phyloP scores from a whole-genome alignment of 2,113 vertebrate species.

The Numenius arquata region DNA sequence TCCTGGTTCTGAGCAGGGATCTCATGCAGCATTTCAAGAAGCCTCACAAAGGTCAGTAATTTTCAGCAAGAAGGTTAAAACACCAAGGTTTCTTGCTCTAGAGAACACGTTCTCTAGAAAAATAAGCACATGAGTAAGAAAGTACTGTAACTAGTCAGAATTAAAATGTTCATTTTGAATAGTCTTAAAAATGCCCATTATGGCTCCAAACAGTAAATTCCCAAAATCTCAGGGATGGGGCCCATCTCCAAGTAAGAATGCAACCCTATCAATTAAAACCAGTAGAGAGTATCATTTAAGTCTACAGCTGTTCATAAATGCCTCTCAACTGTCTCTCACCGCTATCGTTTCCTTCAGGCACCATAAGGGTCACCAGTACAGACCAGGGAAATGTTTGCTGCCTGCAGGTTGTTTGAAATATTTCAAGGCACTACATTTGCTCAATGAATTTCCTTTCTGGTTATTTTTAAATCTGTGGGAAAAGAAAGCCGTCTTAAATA shows the following conservation, averaged over 20 bases:
- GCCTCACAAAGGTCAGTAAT: neutral
- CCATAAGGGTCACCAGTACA: neutral
- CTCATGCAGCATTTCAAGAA: neutral
- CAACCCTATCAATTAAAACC: neutral
- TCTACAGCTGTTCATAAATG: neutral
- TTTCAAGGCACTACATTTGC: neutral
- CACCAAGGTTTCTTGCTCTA: neutral
- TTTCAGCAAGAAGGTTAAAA: neutral
- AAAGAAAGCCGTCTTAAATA: neutral
- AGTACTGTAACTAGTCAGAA: neutral
- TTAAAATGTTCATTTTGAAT: neutral
- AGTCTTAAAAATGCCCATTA: neutral
- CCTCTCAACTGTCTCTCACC: neutral
- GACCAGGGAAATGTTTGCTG: neutral
- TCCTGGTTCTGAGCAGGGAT: neutral
- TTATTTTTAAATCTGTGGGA: neutral
- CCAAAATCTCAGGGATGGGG: neutral
- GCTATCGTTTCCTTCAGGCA: neutral
- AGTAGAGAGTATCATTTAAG: neutral
- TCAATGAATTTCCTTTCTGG: neutral
- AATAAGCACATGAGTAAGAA: neutral
- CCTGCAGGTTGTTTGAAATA: neutral
- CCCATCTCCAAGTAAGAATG: neutral
- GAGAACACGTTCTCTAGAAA: neutral
- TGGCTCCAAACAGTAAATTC: neutral